Conservation (phyloP, 2,113 vertebrate genomes). For the Grus americana region DNA sequence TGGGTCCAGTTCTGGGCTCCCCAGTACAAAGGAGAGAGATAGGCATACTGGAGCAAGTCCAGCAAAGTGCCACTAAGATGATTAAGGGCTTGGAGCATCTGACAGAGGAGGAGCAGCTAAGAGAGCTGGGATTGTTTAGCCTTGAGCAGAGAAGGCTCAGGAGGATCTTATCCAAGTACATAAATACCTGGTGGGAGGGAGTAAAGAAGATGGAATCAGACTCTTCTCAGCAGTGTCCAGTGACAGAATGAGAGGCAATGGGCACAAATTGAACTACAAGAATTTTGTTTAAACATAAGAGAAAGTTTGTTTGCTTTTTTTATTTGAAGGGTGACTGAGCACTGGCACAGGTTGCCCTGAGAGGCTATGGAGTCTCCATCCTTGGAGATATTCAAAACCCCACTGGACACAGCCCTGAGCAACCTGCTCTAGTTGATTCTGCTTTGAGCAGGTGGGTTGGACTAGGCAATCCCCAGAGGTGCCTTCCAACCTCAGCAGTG, state of each 20-base stretch:
- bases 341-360: not conserved
- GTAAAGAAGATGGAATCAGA: not conserved
- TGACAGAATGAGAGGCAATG: not conserved
- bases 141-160: not conserved
- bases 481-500: not conserved
- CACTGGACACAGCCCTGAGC: not conserved
- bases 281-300: not conserved
- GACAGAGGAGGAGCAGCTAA: not conserved
- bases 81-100: not conserved
- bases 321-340: not conserved
- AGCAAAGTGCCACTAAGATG: not conserved
- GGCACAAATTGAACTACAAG: not conserved
- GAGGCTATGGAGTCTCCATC: not conserved
- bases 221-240: not conserved
- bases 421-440: not conserved
- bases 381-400: not conserved
- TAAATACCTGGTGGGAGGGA: not conserved
- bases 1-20: not conserved
- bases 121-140: not conserved
- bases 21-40: not conserved
- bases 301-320: not conserved
- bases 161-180: not conserved
- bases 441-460: not conserved
- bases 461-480: not conserved
- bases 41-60: not conserved